Percentiles rank a stretch among this genome's conserved stretches.
phyloP scores from a whole-genome alignment of 2,797 vertebrate genomes.

The Anguilla megastoma region DNA sequence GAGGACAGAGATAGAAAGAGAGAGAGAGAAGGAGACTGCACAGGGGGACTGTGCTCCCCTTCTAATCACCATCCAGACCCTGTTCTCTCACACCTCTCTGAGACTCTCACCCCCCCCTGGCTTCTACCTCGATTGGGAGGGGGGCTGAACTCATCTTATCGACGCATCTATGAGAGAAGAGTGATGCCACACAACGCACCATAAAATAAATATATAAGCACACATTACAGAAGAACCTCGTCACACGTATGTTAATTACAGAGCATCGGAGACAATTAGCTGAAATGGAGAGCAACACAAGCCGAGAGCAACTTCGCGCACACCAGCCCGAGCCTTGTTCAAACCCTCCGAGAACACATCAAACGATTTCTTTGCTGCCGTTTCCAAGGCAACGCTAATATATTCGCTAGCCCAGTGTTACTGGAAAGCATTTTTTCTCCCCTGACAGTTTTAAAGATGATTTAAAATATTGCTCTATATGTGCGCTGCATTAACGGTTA shows the following conservation, averaged over 20 bases:
- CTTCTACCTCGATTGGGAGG: neutral
- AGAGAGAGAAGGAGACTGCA: neutral
- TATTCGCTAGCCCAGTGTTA: conserved; percentile 58
- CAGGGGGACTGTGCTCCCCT: neutral
- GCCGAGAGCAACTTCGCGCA: neutral
- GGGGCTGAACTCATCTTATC: neutral
- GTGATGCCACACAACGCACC: neutral
- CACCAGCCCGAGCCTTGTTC: conserved; percentile 37
- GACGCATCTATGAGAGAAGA: neutral
- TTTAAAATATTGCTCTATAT: conserved; percentile 55
- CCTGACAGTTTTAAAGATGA: conserved; percentile 61
- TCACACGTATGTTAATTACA: neutral
- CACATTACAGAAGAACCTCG: neutral
- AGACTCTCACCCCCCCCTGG: neutral
- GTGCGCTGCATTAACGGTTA: neutral
- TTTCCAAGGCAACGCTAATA: conserved; percentile 73
- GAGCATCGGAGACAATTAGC: neutral
- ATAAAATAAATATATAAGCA: neutral
- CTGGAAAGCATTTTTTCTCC: conserved; percentile 56
- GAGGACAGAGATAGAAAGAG: neutral
- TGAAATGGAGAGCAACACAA: neutral
- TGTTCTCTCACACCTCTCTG: neutral
- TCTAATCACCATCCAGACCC: neutral
- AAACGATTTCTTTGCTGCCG: conserved; percentile 58
- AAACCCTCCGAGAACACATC: conserved; percentile 61